phyloP scores from a whole-genome alignment of 2,113 vertebrate genomes.

The Seriola aureovittata region DNA sequence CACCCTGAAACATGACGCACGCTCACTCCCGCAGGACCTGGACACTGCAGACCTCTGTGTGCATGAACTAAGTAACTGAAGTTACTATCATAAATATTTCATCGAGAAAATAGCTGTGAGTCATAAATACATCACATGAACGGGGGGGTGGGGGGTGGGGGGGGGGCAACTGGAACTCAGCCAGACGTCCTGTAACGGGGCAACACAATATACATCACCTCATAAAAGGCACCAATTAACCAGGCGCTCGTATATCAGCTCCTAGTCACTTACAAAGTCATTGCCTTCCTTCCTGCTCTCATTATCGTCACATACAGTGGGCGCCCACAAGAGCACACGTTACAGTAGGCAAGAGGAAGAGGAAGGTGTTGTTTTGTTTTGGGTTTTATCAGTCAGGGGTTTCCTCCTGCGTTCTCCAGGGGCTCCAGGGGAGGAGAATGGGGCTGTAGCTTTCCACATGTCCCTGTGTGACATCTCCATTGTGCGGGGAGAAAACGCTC shows the following conservation, averaged over 20 bases:
- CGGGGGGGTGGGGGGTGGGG: neutral
- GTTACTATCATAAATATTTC: constrained; percentile 78
- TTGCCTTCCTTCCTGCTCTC: constrained; percentile 71
- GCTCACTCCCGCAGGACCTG: constrained; percentile 13
- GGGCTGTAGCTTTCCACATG: constrained; percentile 56
- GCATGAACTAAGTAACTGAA: constrained; percentile 52
- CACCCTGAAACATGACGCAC: constrained; percentile 17
- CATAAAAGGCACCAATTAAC: constrained; percentile 75
- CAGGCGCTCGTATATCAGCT: constrained; percentile 72
- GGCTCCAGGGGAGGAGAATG: constrained; percentile 55
- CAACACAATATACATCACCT: constrained; percentile 69
- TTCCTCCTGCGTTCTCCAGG: constrained; percentile 70
- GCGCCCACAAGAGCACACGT: constrained; percentile 54
- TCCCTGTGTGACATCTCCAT: constrained; percentile 75
- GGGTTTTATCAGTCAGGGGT: constrained; percentile 62
- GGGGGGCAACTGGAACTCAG: constrained; percentile 44
- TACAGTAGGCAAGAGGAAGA: constrained; percentile 52
- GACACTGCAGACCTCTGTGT: constrained; percentile 25
- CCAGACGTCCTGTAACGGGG: constrained; percentile 53
- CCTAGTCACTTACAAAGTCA: constrained; percentile 73
- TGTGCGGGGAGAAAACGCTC: constrained; percentile 67
- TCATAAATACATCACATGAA: constrained; percentile 75
- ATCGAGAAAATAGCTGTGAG: constrained; percentile 73
- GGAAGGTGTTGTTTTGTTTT: constrained; percentile 41
- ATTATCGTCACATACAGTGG: constrained; percentile 65